A percentile compares a stretch with the other conserved stretches of the same genome.
Conservation (phyloP, 1,140 invertebrate species). For the Pachypeltis micranthus region DNA sequence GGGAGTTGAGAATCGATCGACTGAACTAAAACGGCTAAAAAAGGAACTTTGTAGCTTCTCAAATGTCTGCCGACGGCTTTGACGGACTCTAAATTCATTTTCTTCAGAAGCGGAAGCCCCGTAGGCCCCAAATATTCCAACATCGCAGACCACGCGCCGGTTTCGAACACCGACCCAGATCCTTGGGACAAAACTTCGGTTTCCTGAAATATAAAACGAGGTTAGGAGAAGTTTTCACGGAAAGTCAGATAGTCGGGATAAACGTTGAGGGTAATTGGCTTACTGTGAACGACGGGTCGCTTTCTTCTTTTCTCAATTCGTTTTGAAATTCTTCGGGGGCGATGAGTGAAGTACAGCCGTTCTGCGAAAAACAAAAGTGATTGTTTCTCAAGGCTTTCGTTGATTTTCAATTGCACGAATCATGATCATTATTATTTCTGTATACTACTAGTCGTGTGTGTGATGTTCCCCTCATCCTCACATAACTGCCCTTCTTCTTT, state of each 20-base stretch:
- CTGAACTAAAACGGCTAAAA: slow-evolving; percentile 25
- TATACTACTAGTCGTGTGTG: too few relatives aligned
- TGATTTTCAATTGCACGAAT: too few relatives aligned
- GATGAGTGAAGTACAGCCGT: slow-evolving; percentile 11
- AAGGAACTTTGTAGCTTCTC: slow-evolving; percentile 24
- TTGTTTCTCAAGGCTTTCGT: too few relatives aligned
- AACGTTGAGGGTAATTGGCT: too few relatives aligned
- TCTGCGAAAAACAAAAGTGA: background rate
- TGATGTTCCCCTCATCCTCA: too few relatives aligned
- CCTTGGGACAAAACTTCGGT: slow-evolving; percentile 18
- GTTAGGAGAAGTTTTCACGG: too few relatives aligned
- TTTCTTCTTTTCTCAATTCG: slow-evolving; percentile 11
- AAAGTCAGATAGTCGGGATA: too few relatives aligned
- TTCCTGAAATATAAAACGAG: slow-evolving; percentile 15
- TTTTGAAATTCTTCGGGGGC: slow-evolving; percentile 16
- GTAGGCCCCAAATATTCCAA: slow-evolving; percentile 18
- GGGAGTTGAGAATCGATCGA: slow-evolving; percentile 22
- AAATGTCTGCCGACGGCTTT: slow-evolving; percentile 21
- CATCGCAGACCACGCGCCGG: slow-evolving; percentile 20
- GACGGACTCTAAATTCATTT: slow-evolving; percentile 21
- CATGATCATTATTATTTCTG: too few relatives aligned
- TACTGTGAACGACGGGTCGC: background rate
- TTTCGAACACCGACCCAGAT: slow-evolving; percentile 19
- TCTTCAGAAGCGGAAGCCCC: slow-evolving; percentile 10
- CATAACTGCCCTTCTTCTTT: too few relatives aligned